Evolutionary conservation across 2,113 vertebrate species (phyloP).

Genomic region (Cyprinodon brontotheroides): DNA sequence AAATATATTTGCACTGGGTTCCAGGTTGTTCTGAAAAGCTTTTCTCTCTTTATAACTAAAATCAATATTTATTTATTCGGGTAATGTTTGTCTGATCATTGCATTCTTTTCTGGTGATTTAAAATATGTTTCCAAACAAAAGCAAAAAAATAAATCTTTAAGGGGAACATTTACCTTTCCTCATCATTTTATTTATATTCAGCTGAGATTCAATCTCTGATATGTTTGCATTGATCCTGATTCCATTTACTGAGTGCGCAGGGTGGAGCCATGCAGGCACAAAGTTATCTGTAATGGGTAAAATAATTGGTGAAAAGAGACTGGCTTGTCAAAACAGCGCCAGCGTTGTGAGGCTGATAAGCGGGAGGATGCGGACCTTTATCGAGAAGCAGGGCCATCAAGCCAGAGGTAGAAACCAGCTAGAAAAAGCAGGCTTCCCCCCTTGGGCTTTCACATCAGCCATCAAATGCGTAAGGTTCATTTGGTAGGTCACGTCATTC

Average conservation of each 20-base stretch:
- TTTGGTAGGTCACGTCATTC: conserved; percentile 73
- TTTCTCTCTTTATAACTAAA: not conserved
- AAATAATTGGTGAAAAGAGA: conserved; percentile 79
- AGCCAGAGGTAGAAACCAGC: conserved; percentile 74
- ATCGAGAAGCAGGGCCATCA: conserved; percentile 54
- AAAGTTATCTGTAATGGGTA: conserved; percentile 69
- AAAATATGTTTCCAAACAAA: no score
- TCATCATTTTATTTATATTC: not conserved
- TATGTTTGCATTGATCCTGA: conserved; percentile 55
- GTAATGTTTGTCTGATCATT: no score
- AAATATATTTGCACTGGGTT: not conserved
- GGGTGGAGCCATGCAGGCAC: conserved; percentile 48
- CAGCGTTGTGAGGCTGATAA: conserved; percentile 63
- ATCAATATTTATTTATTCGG: not conserved
- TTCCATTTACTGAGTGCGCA: conserved; percentile 40
- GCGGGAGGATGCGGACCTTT: conserved; percentile 62
- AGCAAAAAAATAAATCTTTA: no score
- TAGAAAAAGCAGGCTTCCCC: conserved; percentile 61
- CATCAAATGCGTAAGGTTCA: conserved; percentile 71
- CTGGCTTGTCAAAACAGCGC: conserved; percentile 72
- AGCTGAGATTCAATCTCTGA: conserved; percentile 14
- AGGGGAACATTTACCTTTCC: not conserved
- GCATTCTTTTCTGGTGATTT: no score
- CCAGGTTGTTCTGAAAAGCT: not conserved
- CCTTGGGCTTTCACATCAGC: conserved; percentile 72